Conservation (phyloP, 1,140 invertebrate genomes). For the Achroia grisella region DNA sequence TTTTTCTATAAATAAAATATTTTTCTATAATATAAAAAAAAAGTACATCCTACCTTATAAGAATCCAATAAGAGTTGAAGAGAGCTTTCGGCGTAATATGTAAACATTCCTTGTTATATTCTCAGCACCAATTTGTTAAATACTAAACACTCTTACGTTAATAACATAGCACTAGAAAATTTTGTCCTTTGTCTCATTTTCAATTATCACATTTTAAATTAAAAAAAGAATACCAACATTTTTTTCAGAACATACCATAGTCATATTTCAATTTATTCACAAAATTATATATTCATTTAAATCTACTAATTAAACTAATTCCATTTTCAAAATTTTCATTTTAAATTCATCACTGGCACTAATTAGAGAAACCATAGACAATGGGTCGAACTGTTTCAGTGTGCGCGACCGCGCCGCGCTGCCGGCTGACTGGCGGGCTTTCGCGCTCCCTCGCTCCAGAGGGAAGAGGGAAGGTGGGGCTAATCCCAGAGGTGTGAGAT, state of each 20-base stretch:
- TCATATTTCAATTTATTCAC: too few relatives aligned
- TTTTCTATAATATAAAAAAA: conserved; percentile 1
- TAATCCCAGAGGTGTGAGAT: conserved; percentile 22
- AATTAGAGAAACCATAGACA: neutral
- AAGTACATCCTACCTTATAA: conserved; percentile 49
- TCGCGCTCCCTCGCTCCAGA: conserved; percentile 9
- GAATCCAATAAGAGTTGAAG: conserved; percentile 29
- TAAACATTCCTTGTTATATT: neutral
- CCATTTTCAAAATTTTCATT: too few relatives aligned
- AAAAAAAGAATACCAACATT: too few relatives aligned
- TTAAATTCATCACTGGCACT: neutral
- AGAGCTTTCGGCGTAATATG: neutral
- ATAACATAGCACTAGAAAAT: too few relatives aligned
- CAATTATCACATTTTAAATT: too few relatives aligned
- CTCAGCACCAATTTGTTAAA: too few relatives aligned
- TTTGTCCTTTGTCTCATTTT: too few relatives aligned
- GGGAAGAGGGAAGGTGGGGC: conserved; percentile 28
- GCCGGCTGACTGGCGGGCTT: conserved; percentile 33
- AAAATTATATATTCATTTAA: too few relatives aligned
- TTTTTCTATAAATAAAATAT: neutral
- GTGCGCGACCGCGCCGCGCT: conserved; percentile 4
- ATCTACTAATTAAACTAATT: too few relatives aligned
- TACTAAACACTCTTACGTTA: too few relatives aligned
- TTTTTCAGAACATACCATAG: too few relatives aligned
- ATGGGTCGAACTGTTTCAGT: neutral